Evolutionary conservation across 2,113 vertebrate species (phyloP).

Genomic region (Reinhardtius hippoglossoides): DNA sequence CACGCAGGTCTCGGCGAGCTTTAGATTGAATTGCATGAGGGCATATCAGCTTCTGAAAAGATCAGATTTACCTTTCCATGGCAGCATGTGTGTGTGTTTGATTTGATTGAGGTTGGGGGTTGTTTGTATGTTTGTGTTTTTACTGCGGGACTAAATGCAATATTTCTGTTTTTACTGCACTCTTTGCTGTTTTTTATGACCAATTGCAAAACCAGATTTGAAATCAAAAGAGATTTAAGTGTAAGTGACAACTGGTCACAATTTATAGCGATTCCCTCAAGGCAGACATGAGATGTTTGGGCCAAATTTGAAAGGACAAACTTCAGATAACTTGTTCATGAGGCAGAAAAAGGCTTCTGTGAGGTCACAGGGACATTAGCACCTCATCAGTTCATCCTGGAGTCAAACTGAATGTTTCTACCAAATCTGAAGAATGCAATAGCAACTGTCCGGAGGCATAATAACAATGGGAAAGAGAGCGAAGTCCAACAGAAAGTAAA

Average conservation of each 20-base stretch:
- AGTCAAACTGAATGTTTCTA: too few relatives aligned
- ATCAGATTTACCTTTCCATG: conserved; percentile 43
- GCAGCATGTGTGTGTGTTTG: conserved; percentile 36
- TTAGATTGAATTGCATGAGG: conserved; percentile 67
- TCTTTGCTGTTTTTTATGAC: not conserved
- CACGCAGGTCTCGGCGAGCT: conserved; percentile 63
- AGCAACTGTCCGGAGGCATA: too few relatives aligned
- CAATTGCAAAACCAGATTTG: not conserved
- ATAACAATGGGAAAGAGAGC: too few relatives aligned
- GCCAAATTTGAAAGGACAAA: too few relatives aligned
- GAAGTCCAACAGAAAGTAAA: not conserved
- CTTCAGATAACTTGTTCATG: too few relatives aligned
- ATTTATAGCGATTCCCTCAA: too few relatives aligned
- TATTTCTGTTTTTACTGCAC: not conserved
- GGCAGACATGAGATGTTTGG: too few relatives aligned
- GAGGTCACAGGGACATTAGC: too few relatives aligned
- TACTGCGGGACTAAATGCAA: not conserved
- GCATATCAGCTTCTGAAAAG: conserved; percentile 46
- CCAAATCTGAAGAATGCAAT: too few relatives aligned
- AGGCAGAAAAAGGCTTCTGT: too few relatives aligned
- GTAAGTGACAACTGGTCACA: too few relatives aligned
- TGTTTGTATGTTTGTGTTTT: conserved; percentile 4
- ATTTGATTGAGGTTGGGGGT: conserved; percentile 32
- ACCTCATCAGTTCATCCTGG: too few relatives aligned
- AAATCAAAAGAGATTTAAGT: not conserved